A percentile compares a stretch with the other conserved stretches of the same genome.
Evolutionary conservation across 2,888 invertebrate genomes (phyloP).

Genomic region (Auanema freiburgensis): DNA sequence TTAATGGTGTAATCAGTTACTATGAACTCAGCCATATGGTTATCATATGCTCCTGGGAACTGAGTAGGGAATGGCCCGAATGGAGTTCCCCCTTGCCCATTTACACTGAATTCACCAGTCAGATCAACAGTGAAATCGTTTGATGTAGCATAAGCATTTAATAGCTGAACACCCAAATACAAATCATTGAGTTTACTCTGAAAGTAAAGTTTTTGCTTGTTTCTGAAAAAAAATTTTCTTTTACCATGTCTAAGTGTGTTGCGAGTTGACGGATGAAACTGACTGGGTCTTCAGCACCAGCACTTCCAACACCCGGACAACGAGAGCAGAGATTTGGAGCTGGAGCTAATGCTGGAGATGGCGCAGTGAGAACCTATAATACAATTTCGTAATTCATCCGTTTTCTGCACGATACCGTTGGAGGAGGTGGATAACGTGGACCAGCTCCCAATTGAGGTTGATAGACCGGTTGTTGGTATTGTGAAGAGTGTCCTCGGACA

Average conservation of each 20-base stretch:
- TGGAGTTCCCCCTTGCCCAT: conserved; percentile 52
- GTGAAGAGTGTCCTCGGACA: conserved; percentile 9
- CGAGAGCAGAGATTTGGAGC: conserved; percentile 33
- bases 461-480: conserved; percentile 2
- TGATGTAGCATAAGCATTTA: conserved; percentile 55
- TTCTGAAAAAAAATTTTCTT: not conserved
- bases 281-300: conserved; percentile 40
- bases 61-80: conserved; percentile 59
- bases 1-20: conserved; percentile 59
- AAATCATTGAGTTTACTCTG: conserved; percentile 54
- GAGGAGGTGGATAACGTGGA: conserved; percentile 2
- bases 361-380: conserved; percentile 17
- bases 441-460: not conserved
- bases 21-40: conserved; percentile 57
- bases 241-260: conserved; percentile 41
- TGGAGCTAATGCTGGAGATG: conserved; percentile 13
- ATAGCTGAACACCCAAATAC: conserved; percentile 51
- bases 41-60: conserved; percentile 51
- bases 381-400: conserved; percentile 3
- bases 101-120: conserved; percentile 57
- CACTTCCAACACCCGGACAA: conserved; percentile 31
- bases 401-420: not conserved
- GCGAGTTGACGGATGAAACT: conserved; percentile 45
- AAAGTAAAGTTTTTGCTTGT: not conserved
- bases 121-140: conserved; percentile 59